phyloP scores from a whole-genome alignment of 2,888 invertebrate genomes.

The Eilema sororculum region DNA sequence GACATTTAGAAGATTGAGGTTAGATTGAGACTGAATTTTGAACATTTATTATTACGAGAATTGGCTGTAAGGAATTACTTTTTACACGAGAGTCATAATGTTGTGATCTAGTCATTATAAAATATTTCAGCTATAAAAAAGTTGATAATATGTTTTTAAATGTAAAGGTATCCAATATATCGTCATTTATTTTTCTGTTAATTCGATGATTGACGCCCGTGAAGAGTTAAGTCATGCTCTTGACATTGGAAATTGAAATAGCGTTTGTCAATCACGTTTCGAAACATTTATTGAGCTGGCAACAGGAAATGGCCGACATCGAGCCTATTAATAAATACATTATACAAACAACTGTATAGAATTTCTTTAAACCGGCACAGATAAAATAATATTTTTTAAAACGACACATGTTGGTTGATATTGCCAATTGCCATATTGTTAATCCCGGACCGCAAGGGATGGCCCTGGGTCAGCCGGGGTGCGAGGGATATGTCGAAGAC shows the following conservation, averaged over 20 bases:
- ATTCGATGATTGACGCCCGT: constrained; percentile 17
- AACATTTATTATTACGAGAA: no score
- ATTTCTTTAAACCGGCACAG: background rate
- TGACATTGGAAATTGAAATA: constrained; percentile 32
- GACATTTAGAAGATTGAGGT: no score
- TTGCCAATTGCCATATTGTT: no score
- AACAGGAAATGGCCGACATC: background rate
- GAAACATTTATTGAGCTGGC: background rate
- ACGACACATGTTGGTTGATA: no score
- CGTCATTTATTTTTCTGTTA: constrained; percentile 7
- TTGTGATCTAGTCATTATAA: background rate
- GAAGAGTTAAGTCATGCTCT: constrained; percentile 24
- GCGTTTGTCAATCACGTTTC: constrained; percentile 19
- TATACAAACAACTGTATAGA: background rate
- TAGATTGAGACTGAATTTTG: no score
- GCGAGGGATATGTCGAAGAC: no score
- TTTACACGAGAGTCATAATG: background rate
- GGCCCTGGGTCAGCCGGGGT: no score
- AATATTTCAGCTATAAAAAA: no score
- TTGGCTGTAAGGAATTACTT: no score
- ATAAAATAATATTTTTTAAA: no score
- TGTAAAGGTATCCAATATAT: background rate
- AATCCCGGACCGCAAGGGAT: no score
- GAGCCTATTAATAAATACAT: background rate
- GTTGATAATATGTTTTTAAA: no score